A percentile compares a stretch with the other conserved stretches of the same genome.
phyloP scores from a whole-genome alignment of 2,888 invertebrate genomes.

The Hypena proboscidalis region DNA sequence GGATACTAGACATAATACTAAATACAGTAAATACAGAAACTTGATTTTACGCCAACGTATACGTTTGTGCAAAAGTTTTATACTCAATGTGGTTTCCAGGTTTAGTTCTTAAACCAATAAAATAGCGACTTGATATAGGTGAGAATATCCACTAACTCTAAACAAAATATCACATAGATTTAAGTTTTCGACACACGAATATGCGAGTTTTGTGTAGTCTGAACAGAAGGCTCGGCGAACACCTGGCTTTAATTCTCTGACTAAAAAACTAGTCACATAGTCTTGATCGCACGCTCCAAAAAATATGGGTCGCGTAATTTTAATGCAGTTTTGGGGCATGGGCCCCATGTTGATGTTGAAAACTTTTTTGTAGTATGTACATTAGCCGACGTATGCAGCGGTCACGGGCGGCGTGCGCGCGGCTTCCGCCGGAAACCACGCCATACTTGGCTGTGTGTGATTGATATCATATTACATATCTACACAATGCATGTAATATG shows the following conservation, averaged over 20 bases:
- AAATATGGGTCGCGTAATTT: conserved; percentile 13
- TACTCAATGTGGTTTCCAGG: too few species aligned
- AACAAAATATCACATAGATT: too few species aligned
- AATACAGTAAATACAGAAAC: too few species aligned
- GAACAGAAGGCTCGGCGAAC: background rate
- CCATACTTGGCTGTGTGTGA: conserved; percentile 56
- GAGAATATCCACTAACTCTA: too few species aligned
- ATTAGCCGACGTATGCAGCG: conserved; percentile 56
- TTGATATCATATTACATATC: conserved; percentile 51
- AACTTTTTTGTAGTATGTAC: conserved; percentile 44
- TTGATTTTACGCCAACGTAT: too few species aligned
- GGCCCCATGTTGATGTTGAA: conserved; percentile 27
- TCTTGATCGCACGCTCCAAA: conserved; percentile 3
- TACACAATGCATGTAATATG: conserved; percentile 52
- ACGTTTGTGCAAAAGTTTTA: too few species aligned
- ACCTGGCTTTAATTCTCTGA: conserved; percentile 1
- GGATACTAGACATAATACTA: too few species aligned
- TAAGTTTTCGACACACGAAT: too few species aligned
- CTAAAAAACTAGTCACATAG: background rate
- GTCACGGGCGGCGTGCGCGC: conserved; percentile 79
- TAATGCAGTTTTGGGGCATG: conserved; percentile 24
- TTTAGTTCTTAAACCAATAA: too few species aligned
- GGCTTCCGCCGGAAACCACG: conserved; percentile 82
- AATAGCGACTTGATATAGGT: too few species aligned
- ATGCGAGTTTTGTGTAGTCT: too few species aligned